Percentiles rank a stretch among this genome's conserved stretches.
phyloP scores from a whole-genome alignment of 2,797 vertebrate species.

The Cossypha dichroa region DNA sequence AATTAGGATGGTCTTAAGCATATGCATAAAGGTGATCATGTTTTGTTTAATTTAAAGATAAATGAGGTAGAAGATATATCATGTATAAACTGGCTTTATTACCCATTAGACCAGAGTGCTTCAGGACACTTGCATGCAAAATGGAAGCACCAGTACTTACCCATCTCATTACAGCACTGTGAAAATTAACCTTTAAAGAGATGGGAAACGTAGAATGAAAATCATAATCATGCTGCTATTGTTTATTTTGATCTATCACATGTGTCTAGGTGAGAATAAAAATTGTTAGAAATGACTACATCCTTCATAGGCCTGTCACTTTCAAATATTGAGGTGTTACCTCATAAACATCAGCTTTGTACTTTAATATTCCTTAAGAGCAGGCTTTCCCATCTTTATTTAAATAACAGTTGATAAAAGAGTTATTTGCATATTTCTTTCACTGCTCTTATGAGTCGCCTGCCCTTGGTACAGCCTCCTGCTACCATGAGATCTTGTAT shows the following conservation, averaged over 20 bases:
- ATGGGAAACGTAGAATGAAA: not conserved
- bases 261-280: not conserved
- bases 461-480: slow-evolving; percentile 1
- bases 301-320: not conserved
- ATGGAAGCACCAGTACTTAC: not conserved
- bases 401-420: slow-evolving; percentile 9
- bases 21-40: not conserved
- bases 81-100: not conserved
- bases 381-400: not conserved
- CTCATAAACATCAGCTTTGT: not conserved
- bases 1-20: not conserved
- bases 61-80: not conserved
- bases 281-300: not conserved
- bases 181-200: slow-evolving; percentile 4
- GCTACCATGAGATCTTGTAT: not conserved
- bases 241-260: not conserved
- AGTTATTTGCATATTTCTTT: slow-evolving; percentile 27
- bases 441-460: not conserved
- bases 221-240: not conserved
- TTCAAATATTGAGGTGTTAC: not conserved
- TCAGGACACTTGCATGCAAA: not conserved
- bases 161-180: not conserved
- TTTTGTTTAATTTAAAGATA: slow-evolving; percentile 2
- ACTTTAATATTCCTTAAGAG: not conserved
- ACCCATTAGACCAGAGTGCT: not conserved